Conservation (phyloP, 2,888 invertebrate genomes). For the Cephus nigrinus region DNA sequence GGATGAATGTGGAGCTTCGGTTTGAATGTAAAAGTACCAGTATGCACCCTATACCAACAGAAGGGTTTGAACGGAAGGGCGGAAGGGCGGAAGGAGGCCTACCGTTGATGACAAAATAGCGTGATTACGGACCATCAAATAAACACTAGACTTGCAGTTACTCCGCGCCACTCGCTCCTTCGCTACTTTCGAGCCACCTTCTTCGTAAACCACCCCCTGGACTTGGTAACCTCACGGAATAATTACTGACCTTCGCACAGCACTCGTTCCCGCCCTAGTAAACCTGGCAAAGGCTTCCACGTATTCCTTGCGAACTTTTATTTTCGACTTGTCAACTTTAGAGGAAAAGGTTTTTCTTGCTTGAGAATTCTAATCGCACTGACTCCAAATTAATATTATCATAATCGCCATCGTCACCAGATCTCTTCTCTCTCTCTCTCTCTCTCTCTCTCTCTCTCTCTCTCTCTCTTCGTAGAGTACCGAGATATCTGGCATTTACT, state of each 20-base stretch:
- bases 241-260: conserved; percentile 41
- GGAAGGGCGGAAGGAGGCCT: conserved; percentile 56
- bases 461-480: background rate
- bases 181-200: conserved; percentile 19
- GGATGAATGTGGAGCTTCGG: too few relatives aligned
- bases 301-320: too few relatives aligned
- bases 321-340: too few relatives aligned
- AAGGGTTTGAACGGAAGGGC: conserved; percentile 5
- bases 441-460: conserved; percentile 14
- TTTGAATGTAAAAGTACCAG: too few relatives aligned
- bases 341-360: too few relatives aligned
- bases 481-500: background rate
- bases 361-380: too few relatives aligned
- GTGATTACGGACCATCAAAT: conserved; percentile 65
- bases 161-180: conserved; percentile 56
- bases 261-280: background rate
- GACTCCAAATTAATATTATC: too few relatives aligned
- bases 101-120: conserved; percentile 64
- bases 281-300: background rate
- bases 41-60: too few relatives aligned
- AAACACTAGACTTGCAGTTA: conserved; percentile 63
- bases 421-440: conserved; percentile 11
- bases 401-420: too few relatives aligned
- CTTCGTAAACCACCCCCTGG: conserved; percentile 16
- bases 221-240: conserved; percentile 21